phyloP scores from a whole-genome alignment of 2,113 vertebrate species.

The Microtus pennsylvanicus region DNA sequence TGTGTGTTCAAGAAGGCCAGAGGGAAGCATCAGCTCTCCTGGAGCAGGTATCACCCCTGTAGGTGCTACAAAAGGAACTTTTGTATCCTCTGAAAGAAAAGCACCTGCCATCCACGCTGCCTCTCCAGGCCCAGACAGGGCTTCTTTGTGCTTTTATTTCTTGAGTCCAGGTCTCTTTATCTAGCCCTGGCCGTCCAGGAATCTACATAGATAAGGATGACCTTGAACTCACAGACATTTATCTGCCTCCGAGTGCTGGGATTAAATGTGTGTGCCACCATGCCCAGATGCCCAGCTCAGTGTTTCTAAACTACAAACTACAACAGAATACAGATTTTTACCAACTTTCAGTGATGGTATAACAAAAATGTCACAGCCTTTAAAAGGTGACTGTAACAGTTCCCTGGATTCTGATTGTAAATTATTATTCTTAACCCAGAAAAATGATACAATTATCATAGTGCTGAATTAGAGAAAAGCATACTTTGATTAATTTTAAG shows the following conservation, averaged over 20 bases:
- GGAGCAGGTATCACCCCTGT: not conserved
- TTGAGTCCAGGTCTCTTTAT: not conserved
- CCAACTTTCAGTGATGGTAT: not conserved
- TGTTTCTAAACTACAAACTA: conserved; percentile 26
- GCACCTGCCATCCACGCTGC: not conserved
- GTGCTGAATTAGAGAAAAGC: not conserved
- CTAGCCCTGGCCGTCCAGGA: not conserved
- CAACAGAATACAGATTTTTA: not conserved
- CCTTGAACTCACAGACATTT: not conserved
- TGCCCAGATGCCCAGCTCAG: not conserved
- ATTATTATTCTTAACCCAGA: conserved; percentile 9
- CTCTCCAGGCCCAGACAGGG: not conserved
- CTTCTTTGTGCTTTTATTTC: not conserved
- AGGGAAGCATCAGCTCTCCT: not conserved
- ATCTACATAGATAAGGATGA: not conserved
- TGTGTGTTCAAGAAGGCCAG: not conserved
- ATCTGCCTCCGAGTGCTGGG: not conserved
- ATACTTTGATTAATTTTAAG: not conserved
- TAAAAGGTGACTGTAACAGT: not conserved
- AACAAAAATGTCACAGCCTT: not conserved
- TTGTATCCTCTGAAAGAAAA: not conserved
- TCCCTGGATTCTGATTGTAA: not conserved
- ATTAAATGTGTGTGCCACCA: not conserved
- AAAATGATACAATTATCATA: not conserved
- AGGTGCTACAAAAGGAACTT: not conserved